Conservation (phyloP, 2,888 invertebrate species). For the Tortricodes alternella region DNA sequence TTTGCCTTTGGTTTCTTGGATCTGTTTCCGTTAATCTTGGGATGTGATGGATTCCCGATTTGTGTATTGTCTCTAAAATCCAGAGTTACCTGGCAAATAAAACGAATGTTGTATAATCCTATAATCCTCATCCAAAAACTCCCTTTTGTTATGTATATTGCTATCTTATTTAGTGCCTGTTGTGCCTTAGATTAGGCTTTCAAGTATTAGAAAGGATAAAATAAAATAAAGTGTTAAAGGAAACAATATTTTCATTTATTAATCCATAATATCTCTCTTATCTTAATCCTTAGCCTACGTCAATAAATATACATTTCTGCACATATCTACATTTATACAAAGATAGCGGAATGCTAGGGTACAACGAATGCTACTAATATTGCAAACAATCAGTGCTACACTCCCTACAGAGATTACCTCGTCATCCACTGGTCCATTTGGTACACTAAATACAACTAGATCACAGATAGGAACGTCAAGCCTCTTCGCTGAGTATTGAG, state of each 20-base stretch:
- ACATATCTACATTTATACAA: slow-evolving; percentile 64
- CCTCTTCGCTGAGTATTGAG: slow-evolving; percentile 42
- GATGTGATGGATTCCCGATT: not conserved
- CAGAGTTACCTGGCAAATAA: not conserved
- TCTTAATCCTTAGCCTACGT: slow-evolving; percentile 59
- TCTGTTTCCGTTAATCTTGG: slow-evolving; percentile 4
- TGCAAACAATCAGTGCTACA: slow-evolving; percentile 41
- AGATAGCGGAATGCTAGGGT: slow-evolving; percentile 63
- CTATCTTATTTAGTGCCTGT: not conserved
- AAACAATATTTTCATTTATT: slow-evolving; percentile 64
- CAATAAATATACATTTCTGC: slow-evolving; percentile 77
- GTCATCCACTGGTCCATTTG: slow-evolving; percentile 55
- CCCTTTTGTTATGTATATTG: not conserved
- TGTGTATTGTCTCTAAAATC: not conserved
- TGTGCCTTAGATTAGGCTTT: not conserved
- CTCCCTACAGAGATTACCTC: slow-evolving; percentile 51
- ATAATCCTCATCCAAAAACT: not conserved
- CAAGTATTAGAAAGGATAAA: no score
- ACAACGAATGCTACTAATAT: slow-evolving; percentile 50
- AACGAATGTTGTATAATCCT: not conserved
- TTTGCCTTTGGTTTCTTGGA: not conserved
- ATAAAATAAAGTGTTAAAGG: slow-evolving; percentile 55
- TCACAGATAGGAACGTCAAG: slow-evolving; percentile 70
- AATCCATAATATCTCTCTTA: slow-evolving; percentile 62
- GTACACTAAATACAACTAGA: slow-evolving; percentile 64